Evolutionary conservation across 2,888 invertebrate species (phyloP).

Genomic region (Zygothrica quintamaculata): DNA sequence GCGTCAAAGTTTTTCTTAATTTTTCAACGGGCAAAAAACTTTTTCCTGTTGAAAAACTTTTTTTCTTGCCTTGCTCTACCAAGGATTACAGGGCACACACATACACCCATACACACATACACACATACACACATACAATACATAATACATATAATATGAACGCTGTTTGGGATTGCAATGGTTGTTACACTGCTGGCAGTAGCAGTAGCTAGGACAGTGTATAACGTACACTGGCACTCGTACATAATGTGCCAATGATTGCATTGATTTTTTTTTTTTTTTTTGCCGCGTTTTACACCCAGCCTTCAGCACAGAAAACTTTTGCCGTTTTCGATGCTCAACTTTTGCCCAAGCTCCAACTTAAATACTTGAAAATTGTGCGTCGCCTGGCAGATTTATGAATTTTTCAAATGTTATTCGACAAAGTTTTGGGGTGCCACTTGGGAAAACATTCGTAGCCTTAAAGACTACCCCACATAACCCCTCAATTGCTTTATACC

Average conservation of each 20-base stretch:
- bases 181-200: neutral
- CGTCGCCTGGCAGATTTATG: slow-evolving; percentile 68
- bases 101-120: slow-evolving; percentile 21
- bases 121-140: slow-evolving; percentile 1
- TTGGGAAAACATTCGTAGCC: slow-evolving; percentile 41
- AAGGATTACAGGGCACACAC: slow-evolving; percentile 57
- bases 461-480: neutral
- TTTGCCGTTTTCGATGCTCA: slow-evolving; percentile 22
- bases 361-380: slow-evolving; percentile 75
- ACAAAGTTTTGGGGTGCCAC: slow-evolving; percentile 36
- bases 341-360: slow-evolving; percentile 45
- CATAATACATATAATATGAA: too few relatives aligned
- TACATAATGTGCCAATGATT: slow-evolving; percentile 76
- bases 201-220: neutral
- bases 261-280: slow-evolving; percentile 76
- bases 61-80: slow-evolving; percentile 25
- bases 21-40: slow-evolving; percentile 70
- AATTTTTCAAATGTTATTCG: slow-evolving; percentile 75
- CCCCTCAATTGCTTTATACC: neutral
- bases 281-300: slow-evolving; percentile 30
- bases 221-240: slow-evolving; percentile 33
- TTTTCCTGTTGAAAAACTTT: slow-evolving; percentile 52
- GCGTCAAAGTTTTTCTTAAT: slow-evolving; percentile 80
- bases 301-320: slow-evolving; percentile 12
- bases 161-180: neutral